These are phyloP conservation scores for Capreolus pygargus DNA, from an alignment of 2,113 vertebrate species.

Conservation along the genomic window DNA sequence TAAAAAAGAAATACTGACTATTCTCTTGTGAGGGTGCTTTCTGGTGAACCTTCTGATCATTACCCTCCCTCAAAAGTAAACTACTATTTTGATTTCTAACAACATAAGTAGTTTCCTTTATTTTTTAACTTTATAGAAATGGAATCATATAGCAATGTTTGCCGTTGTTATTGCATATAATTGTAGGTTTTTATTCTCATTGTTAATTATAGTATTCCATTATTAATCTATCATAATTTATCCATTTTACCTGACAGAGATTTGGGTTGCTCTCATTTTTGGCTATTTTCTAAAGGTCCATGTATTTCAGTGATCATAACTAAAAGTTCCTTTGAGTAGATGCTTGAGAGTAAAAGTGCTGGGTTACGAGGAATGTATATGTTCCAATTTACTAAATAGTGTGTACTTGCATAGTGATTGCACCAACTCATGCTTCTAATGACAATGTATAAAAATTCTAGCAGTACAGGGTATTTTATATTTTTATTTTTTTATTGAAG, in stretches of 20 bases:
- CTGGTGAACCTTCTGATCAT: not conserved
- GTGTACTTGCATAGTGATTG: not conserved
- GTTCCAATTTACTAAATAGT: not conserved
- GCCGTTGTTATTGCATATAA: not conserved
- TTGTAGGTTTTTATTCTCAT: not conserved
- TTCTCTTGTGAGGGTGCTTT: not conserved
- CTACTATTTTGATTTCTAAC: not conserved
- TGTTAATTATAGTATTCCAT: not conserved
- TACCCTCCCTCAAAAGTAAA: not conserved
- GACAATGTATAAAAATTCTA: not conserved
- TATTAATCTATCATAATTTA: not conserved
- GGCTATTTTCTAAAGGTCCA: not conserved
- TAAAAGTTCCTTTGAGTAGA: not conserved
- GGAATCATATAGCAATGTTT: not conserved
- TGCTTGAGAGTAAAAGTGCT: not conserved
- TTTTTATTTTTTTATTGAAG: not conserved
- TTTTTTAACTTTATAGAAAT: not conserved
- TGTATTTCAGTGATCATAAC: not conserved
- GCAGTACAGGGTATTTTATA: not conserved
- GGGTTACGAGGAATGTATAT: not conserved
- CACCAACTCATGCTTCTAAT: not conserved
- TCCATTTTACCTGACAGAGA: not conserved
- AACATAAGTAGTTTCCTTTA: not conserved
- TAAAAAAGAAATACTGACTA: not conserved
- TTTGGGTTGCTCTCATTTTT: not conserved